phyloP scores from a whole-genome alignment of 2,113 vertebrate genomes.

The Nerophis ophidion region DNA sequence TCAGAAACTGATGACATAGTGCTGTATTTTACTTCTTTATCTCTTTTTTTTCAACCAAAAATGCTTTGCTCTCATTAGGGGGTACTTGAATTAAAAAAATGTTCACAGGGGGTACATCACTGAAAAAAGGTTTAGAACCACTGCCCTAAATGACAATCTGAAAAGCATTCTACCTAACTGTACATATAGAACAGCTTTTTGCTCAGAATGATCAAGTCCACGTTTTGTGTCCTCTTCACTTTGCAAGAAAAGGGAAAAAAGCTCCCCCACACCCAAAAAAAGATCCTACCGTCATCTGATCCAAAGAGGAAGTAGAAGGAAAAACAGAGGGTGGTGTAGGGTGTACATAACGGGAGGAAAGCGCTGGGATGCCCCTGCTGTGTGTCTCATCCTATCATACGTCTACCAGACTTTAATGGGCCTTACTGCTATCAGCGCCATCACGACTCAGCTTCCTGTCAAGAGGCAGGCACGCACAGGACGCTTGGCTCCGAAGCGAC shows the following conservation, averaged over 20 bases:
- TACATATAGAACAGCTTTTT: background rate
- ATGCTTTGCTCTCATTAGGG: no score
- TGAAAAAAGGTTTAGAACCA: no score
- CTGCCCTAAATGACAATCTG: no score
- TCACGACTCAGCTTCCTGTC: slow-evolving; percentile 60
- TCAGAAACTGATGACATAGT: no score
- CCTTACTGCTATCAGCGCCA: slow-evolving; percentile 53
- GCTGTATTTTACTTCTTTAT: no score
- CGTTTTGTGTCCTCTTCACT: slow-evolving; percentile 4
- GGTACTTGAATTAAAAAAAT: no score
- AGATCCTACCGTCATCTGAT: slow-evolving; percentile 11
- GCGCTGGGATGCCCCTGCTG: slow-evolving; percentile 42
- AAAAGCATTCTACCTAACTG: no score
- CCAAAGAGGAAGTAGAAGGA: slow-evolving; percentile 30
- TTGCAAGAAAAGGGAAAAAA: slow-evolving; percentile 3
- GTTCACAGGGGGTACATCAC: no score
- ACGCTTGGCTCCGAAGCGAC: slow-evolving; percentile 8
- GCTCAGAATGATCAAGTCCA: slow-evolving; percentile 17
- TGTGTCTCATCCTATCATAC: slow-evolving; percentile 56
- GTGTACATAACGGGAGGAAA: slow-evolving; percentile 32
- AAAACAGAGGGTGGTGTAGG: slow-evolving; percentile 27
- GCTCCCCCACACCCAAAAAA: background rate
- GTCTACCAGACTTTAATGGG: slow-evolving; percentile 59
- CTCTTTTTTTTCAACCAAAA: no score
- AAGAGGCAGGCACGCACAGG: slow-evolving; percentile 50